These are phyloP conservation scores for Ciconia maguari DNA, from an alignment of 2,113 vertebrate species.

Conservation along the genomic window DNA sequence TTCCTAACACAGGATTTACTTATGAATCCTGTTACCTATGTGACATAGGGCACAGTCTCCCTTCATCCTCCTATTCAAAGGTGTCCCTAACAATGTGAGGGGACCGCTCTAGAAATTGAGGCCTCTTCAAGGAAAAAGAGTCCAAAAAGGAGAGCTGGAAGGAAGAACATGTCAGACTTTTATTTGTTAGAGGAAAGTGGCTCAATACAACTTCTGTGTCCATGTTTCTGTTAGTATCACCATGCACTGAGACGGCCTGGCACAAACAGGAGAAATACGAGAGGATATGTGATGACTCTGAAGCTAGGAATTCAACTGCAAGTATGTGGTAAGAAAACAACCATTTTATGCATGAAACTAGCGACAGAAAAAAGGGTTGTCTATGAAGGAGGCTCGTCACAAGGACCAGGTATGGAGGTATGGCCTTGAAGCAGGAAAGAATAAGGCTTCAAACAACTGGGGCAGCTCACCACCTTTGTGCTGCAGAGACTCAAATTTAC, in stretches of 20 bases:
- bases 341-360: neutral
- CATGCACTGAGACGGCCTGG: neutral
- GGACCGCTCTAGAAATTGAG: neutral
- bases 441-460: neutral
- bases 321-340: neutral
- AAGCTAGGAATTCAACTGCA: neutral
- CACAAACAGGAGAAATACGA: neutral
- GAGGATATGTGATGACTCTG: neutral
- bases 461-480: neutral
- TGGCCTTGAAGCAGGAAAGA: neutral
- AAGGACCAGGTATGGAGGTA: neutral
- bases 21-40: no score
- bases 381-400: neutral
- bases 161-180: neutral
- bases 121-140: neutral
- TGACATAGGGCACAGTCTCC: neutral
- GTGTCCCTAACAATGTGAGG: neutral
- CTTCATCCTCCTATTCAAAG: neutral
- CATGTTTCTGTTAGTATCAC: neutral
- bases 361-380: neutral
- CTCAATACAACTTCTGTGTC: neutral
- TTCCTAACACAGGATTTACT: neutral
- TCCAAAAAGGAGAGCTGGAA: neutral
- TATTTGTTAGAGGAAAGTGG: no score
- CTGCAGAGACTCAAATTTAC: neutral